Evolutionary conservation across 2,113 vertebrate species (phyloP).

Genomic region (Tautogolabrus adspersus): DNA sequence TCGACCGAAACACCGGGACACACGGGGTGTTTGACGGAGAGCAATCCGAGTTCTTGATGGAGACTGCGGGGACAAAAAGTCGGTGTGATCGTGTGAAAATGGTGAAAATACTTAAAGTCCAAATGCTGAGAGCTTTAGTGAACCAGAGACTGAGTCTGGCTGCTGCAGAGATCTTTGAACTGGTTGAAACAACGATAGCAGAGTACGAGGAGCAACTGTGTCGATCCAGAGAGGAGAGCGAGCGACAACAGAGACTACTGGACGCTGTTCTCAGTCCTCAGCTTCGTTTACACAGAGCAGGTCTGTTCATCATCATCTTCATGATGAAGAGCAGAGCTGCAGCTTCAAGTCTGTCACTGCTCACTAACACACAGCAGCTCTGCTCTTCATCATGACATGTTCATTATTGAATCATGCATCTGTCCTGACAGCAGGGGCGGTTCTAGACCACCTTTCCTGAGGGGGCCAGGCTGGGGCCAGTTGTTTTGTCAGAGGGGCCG

Average conservation of each 20-base stretch:
- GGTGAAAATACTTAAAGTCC: not conserved
- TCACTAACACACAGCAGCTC: no score
- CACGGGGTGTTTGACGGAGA: no score
- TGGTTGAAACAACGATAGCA: constrained; percentile 23
- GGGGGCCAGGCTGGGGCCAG: no score
- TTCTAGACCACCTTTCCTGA: no score
- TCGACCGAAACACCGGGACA: no score
- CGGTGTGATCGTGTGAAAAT: not conserved
- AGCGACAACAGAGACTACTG: not conserved
- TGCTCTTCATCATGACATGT: no score
- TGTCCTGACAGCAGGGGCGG: no score
- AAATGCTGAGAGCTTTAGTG: constrained; percentile 8
- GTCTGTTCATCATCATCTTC: not conserved
- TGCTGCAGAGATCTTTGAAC: constrained; percentile 19
- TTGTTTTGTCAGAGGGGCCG: no score
- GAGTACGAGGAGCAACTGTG: constrained; percentile 39
- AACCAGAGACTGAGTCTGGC: constrained; percentile 17
- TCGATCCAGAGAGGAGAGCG: not conserved
- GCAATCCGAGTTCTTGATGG: no score
- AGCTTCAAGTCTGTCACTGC: no score
- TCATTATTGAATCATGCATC: no score
- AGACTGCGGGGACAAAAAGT: not conserved
- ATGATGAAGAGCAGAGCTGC: no score
- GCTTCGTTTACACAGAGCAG: not conserved
- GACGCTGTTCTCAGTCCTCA: not conserved